These are phyloP conservation scores for Dryomyza anilis DNA, from an alignment of 2,888 invertebrate genomes.

Conservation along the genomic window DNA sequence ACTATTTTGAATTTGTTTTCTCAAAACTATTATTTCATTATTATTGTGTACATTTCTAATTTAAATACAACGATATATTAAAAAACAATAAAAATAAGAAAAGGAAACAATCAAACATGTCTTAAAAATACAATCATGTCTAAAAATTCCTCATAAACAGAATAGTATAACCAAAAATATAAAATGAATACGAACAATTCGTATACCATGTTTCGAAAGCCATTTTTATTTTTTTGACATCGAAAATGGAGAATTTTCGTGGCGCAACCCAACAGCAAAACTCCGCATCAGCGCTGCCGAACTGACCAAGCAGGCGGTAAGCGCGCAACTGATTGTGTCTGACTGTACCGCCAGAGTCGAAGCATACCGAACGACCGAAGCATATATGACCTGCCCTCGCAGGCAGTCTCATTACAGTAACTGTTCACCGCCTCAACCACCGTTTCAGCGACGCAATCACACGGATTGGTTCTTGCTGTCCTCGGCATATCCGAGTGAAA, in stretches of 20 bases:
- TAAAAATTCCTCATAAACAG: too few species aligned
- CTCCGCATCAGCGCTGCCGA: not conserved
- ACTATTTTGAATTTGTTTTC: too few species aligned
- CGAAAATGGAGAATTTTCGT: constrained; percentile 22
- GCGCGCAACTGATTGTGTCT: constrained; percentile 21
- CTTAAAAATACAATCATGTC: too few species aligned
- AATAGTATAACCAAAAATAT: too few species aligned
- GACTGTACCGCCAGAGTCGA: constrained; percentile 15
- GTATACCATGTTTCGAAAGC: too few species aligned
- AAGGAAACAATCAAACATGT: too few species aligned
- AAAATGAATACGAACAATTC: too few species aligned
- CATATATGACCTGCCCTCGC: not conserved
- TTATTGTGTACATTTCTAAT: too few species aligned
- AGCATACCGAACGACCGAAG: not conserved
- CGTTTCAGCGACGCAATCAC: not conserved
- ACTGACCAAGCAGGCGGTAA: constrained; percentile 5
- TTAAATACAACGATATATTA: too few species aligned
- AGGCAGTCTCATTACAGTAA: not conserved
- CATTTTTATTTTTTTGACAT: constrained; percentile 18
- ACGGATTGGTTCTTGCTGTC: constrained; percentile 13
- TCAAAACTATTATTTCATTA: too few species aligned
- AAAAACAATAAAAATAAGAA: too few species aligned
- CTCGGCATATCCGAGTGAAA: not conserved
- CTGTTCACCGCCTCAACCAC: not conserved
- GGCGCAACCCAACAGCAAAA: not conserved